Evolutionary conservation across 2,888 invertebrate genomes (phyloP).

Genomic region (Fissipunctia ypsillon): DNA sequence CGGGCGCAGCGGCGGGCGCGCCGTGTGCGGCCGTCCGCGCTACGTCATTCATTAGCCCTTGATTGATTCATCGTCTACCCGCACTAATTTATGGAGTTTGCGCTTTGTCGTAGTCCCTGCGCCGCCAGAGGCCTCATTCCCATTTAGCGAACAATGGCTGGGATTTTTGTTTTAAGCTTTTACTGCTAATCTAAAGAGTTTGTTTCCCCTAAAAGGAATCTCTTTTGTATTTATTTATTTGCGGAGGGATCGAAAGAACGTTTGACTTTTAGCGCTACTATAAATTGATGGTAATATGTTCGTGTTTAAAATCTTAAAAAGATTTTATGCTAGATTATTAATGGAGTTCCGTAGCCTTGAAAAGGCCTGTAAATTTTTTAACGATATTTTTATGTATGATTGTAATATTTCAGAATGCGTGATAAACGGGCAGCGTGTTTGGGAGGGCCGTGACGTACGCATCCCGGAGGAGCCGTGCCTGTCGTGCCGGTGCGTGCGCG

Average conservation of each 20-base stretch:
- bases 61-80: conserved; percentile 88
- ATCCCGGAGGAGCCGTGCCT: conserved; percentile 96
- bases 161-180: conserved; percentile 79
- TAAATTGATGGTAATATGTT: conserved; percentile 71
- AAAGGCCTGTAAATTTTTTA: conserved; percentile 14
- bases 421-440: conserved; percentile 95
- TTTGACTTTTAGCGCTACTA: conserved; percentile 70
- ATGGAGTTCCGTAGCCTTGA: conserved; percentile 36
- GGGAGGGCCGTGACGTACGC: conserved; percentile 95
- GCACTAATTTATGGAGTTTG: conserved; percentile 85
- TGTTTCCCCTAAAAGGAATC: conserved; percentile 67
- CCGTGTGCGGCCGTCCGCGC: conserved; percentile 82
- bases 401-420: conserved; percentile 92
- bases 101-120: conserved; percentile 80
- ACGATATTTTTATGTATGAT: conserved; percentile 13
- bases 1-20: conserved; percentile 66
- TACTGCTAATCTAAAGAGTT: conserved; percentile 72
- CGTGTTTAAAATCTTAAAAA: conserved; percentile 68
- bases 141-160: conserved; percentile 79
- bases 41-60: conserved; percentile 83
- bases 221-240: conserved; percentile 75
- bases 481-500: conserved; percentile 94
- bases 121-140: conserved; percentile 75
- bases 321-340: conserved; percentile 45
- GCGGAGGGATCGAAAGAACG: conserved; percentile 64